Percentiles rank a stretch among this genome's conserved stretches.
Evolutionary conservation across 2,888 invertebrate species (phyloP).

Genomic region (Nycteola revayana): DNA sequence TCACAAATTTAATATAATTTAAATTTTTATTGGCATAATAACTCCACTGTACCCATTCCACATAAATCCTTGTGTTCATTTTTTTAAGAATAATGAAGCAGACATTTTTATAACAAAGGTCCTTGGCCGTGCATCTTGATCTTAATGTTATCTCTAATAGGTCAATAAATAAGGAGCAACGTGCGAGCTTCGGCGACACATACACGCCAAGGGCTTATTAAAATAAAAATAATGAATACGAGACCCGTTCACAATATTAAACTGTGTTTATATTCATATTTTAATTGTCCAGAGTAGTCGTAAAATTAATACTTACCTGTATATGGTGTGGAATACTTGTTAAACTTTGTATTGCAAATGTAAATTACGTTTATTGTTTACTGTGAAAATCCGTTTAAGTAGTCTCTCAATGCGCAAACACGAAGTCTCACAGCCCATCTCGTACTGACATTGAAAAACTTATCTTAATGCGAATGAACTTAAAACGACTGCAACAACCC

Average conservation of each 20-base stretch:
- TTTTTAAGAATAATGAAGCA: constrained; percentile 80
- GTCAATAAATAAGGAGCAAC: constrained; percentile 80
- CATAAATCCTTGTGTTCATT: constrained; percentile 56
- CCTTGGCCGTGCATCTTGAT: constrained; percentile 82
- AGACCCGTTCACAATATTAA: constrained; percentile 63
- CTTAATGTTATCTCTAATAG: constrained; percentile 82
- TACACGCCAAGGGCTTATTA: constrained; percentile 72
- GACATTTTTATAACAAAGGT: constrained; percentile 82
- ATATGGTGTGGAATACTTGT: constrained; percentile 9
- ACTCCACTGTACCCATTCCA: constrained; percentile 43
- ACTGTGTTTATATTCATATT: constrained; percentile 64
- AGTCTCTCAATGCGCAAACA: constrained; percentile 12
- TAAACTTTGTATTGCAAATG: constrained; percentile 13
- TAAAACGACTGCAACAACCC: constrained; percentile 21
- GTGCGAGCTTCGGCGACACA: constrained; percentile 79
- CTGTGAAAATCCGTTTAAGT: constrained; percentile 9
- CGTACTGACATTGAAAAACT: neutral
- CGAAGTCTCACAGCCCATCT: constrained; percentile 1
- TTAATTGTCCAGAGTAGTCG: constrained; percentile 50
- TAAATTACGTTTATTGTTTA: constrained; percentile 13
- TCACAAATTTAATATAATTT: constrained; percentile 7
- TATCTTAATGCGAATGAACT: constrained; percentile 11
- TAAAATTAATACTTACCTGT: constrained; percentile 38
- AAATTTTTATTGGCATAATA: constrained; percentile 21
- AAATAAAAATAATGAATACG: constrained; percentile 70